Base-by-base conservation (phyloP, 2,888 invertebrate species). In the Molorchus minor region DNA sequence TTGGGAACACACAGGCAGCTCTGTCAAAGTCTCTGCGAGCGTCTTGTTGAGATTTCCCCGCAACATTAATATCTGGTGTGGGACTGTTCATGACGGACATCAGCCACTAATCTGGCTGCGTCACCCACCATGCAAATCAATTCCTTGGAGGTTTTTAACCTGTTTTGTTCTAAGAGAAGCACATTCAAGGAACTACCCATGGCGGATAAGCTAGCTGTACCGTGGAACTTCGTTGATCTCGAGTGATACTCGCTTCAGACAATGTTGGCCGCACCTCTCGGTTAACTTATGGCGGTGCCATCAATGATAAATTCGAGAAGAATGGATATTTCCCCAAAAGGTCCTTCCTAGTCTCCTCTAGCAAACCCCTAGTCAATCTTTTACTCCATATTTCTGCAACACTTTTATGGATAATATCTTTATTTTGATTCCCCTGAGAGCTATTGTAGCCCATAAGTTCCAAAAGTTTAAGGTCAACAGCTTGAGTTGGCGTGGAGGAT, bases 261-360 rank as follows among this genome's bases (percentile, higher is more conserved):
- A 35, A 35, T 35, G 35, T 35, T 35, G 35, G 35, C 12, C 35
- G 35, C 35, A 35, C 35, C 35, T 35, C 35, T 35, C 35, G 35
- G 12, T 35, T 35, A 35, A 35, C 12, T 35, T 35, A 12, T 35
- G 35, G 35, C 35, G 35, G 35, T 35, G 35, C 35, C 12, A 35
- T 35, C 35, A 35, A 3, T 35, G 35, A 35, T 12, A 35, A 35
- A 35, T 10, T 35, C 12, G 35, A 35, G 35, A 35, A 35, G 12
- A 7, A 35, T n/a, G 5, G 5, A 35, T 35, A 35, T 35, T 35
- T 35, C 12, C n/a, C 12, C 35, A 35, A 35, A 35, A 35, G 35
- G 5, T 35, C 12, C 35, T 35, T 35, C 35, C 35, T n/a, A 7
- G 12, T 35, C 12, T 35, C 35, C 35, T 35, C 8, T n/a, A 12